These are phyloP conservation scores for Palaemon carinicauda DNA, from an alignment of 1,140 invertebrate species.

Conservation along the genomic window DNA sequence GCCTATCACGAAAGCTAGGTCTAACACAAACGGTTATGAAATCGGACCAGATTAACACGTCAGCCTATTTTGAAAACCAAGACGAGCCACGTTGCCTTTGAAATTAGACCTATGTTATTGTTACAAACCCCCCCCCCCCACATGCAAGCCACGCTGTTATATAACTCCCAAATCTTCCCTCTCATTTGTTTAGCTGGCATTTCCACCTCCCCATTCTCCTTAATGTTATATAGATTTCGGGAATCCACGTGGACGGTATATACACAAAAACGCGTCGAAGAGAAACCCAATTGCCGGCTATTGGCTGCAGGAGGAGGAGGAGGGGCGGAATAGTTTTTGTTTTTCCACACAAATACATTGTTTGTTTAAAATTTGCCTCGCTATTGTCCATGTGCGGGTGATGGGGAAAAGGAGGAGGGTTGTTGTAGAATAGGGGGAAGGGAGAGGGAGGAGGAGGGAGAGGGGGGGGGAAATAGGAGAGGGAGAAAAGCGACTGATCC, in stretches of 20 bases:
- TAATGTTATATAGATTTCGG: no score
- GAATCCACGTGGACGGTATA: no score
- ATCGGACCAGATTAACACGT: no score
- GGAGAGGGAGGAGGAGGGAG: neutral
- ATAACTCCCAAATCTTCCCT: neutral
- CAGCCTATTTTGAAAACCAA: no score
- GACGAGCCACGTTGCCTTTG: no score
- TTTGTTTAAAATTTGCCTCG: slow-evolving; percentile 49
- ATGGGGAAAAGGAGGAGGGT: neutral
- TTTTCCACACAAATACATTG: slow-evolving; percentile 49
- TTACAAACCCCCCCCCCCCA: neutral
- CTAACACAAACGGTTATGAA: no score
- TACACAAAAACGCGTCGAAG: no score
- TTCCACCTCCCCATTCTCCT: neutral
- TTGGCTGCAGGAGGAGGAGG: no score
- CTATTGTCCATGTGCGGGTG: neutral
- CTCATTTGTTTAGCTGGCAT: neutral
- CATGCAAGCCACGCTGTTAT: neutral
- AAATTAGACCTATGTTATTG: no score
- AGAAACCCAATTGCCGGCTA: slow-evolving; percentile 14
- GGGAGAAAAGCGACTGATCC: neutral
- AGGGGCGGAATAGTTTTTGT: slow-evolving; percentile 31
- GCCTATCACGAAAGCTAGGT: no score
- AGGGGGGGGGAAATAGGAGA: neutral
- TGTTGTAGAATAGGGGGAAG: neutral